A percentile compares a stretch with the other conserved stretches of the same genome.
phyloP scores from a whole-genome alignment of 2,888 invertebrate species.

The Pristionchus exspectatus region DNA sequence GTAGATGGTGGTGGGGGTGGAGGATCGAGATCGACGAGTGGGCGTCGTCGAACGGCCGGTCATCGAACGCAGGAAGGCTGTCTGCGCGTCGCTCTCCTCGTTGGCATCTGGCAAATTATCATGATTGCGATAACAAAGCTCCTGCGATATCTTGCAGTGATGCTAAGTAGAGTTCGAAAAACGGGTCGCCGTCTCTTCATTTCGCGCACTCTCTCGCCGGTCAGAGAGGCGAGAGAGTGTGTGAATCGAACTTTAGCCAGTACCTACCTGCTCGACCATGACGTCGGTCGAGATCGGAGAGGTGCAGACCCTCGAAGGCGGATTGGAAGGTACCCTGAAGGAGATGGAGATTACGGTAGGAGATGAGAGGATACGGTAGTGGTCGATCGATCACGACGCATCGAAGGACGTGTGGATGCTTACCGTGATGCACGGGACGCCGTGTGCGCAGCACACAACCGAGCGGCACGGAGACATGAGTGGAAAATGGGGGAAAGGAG shows the following conservation, averaged over 20 bases:
- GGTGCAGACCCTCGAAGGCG: conserved; percentile 10
- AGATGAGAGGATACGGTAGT: neutral
- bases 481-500: neutral
- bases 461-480: neutral
- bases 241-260: too few relatives aligned
- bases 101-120: too few relatives aligned
- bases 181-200: too few relatives aligned
- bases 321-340: conserved; percentile 26
- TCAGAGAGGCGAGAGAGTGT: too few relatives aligned
- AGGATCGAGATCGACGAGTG: neutral
- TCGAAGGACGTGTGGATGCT: neutral
- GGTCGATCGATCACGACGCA: neutral
- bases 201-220: too few relatives aligned
- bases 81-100: neutral
- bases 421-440: neutral
- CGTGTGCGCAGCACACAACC: conserved; percentile 23
- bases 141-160: too few relatives aligned
- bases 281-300: neutral
- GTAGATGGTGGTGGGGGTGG: conserved; percentile 6
- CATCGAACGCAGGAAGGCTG: neutral
- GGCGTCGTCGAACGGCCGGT: neutral
- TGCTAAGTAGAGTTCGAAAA: too few relatives aligned
- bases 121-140: neutral
- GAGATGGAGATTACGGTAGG: neutral
- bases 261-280: neutral